Evolutionary conservation across 2,888 invertebrate genomes (phyloP).

Genomic region (Catocala fraxini): DNA sequence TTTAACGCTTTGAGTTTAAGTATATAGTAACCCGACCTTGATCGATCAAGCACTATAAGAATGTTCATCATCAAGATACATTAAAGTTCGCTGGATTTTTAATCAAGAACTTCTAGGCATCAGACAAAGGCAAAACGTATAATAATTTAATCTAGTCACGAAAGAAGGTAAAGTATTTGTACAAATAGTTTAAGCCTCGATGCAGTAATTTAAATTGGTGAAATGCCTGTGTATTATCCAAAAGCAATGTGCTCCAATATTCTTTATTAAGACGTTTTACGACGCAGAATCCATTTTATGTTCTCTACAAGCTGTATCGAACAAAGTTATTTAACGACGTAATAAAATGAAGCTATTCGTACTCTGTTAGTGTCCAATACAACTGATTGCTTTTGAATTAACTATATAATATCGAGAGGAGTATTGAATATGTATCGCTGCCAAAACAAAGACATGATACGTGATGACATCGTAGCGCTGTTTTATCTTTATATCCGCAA

Average conservation of each 20-base stretch:
- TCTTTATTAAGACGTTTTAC: conserved; percentile 20
- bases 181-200: conserved; percentile 1
- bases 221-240: conserved; percentile 3
- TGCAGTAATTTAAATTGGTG: conserved; percentile 3
- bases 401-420: conserved; percentile 9
- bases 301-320: conserved; percentile 16
- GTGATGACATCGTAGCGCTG: no score
- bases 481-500: no score
- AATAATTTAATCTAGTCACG: conserved; percentile 1
- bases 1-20: no score
- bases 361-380: conserved; percentile 24
- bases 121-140: no score
- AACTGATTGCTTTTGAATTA: conserved; percentile 34
- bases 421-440: no score
- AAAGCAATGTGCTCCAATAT: conserved; percentile 17
- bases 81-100: no score
- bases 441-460: no score
- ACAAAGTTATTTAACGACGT: conserved; percentile 29
- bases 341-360: conserved; percentile 28
- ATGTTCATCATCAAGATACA: no score
- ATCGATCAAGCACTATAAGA: no score
- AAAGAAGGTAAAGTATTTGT: background rate
- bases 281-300: conserved; percentile 8
- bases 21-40: no score
- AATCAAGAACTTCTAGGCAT: no score